Evolutionary conservation across 2,888 invertebrate species (phyloP).

Genomic region (Synanthedon myopaeformis): DNA sequence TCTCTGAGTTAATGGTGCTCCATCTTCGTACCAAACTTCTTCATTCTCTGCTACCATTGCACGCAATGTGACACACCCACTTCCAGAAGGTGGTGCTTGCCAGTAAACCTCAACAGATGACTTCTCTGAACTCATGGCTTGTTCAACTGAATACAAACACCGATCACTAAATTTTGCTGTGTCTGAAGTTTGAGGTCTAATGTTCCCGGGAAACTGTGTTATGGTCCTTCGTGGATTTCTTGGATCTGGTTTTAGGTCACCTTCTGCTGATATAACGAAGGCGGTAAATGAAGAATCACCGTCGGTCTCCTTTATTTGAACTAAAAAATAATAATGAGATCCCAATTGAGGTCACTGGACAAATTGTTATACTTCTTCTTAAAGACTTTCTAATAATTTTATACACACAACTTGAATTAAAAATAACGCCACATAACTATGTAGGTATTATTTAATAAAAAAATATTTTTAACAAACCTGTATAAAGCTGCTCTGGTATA

Average conservation of each 20-base stretch:
- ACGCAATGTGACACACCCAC: slow-evolving; percentile 49
- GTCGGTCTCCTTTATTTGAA: slow-evolving; percentile 42
- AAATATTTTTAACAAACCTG: slow-evolving; percentile 22
- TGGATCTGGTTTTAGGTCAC: slow-evolving; percentile 42
- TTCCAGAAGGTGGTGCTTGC: slow-evolving; percentile 52
- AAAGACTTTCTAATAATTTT: no score
- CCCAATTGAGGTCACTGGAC: no score
- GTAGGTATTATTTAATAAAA: not conserved
- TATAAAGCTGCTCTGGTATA: slow-evolving; percentile 53
- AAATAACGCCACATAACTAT: no score
- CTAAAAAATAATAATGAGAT: slow-evolving; percentile 16
- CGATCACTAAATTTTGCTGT: slow-evolving; percentile 49
- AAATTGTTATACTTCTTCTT: no score
- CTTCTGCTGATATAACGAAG: slow-evolving; percentile 58
- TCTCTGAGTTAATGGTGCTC: slow-evolving; percentile 35
- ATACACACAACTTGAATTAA: no score
- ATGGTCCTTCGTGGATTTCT: slow-evolving; percentile 38
- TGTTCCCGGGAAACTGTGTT: slow-evolving; percentile 36
- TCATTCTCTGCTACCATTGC: slow-evolving; percentile 56
- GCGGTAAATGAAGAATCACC: slow-evolving; percentile 39
- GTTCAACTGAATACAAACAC: slow-evolving; percentile 50
- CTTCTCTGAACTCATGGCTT: slow-evolving; percentile 34
- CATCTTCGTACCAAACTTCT: slow-evolving; percentile 52
- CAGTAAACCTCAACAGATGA: slow-evolving; percentile 48
- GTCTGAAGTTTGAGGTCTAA: slow-evolving; percentile 29